These are phyloP conservation scores for Scaptodrosophila lebanonensis DNA, from an alignment of 1,140 invertebrate species.

Conservation along the genomic window DNA sequence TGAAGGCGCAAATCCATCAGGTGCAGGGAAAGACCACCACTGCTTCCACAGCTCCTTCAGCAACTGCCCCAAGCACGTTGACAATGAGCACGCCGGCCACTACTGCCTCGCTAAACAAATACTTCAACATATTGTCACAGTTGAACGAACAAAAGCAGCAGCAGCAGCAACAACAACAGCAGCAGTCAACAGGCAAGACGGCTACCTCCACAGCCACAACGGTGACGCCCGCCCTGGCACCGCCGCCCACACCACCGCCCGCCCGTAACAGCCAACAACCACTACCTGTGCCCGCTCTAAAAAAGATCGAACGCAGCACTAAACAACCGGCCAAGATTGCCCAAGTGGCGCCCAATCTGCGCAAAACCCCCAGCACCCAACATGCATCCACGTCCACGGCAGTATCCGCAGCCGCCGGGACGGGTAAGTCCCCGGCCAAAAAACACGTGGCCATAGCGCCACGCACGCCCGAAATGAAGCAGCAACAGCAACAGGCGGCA, in stretches of 20 bases:
- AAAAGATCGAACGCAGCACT: constrained; percentile 71
- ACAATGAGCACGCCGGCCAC: constrained; percentile 73
- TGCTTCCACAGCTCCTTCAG: constrained; percentile 20
- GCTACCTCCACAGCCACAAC: constrained; percentile 9
- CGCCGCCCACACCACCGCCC: constrained; percentile 3
- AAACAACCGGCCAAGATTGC: constrained; percentile 75
- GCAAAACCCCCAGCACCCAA: constrained; percentile 65
- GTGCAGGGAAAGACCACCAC: constrained; percentile 69
- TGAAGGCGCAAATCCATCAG: constrained; percentile 80
- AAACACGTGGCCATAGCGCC: constrained; percentile 76
- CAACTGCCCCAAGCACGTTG: constrained; percentile 46
- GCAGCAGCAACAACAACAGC: constrained; percentile 26
- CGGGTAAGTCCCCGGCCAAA: constrained; percentile 71
- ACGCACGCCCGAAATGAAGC: constrained; percentile 72
- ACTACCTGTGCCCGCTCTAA: constrained; percentile 64
- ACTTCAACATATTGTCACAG: constrained; percentile 71
- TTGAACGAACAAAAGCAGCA: constrained; percentile 59
- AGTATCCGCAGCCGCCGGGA: constrained; percentile 15
- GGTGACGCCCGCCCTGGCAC: constrained; percentile 11
- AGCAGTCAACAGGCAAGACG: constrained; percentile 5
- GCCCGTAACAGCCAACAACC: constrained; percentile 1
- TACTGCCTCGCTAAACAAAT: constrained; percentile 72
- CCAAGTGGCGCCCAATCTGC: constrained; percentile 73
- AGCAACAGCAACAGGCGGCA: constrained; percentile 46
- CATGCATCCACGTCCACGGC: constrained; percentile 13